phyloP scores from a whole-genome alignment of 2,797 vertebrate species.

The Bryconaethiops microstoma region DNA sequence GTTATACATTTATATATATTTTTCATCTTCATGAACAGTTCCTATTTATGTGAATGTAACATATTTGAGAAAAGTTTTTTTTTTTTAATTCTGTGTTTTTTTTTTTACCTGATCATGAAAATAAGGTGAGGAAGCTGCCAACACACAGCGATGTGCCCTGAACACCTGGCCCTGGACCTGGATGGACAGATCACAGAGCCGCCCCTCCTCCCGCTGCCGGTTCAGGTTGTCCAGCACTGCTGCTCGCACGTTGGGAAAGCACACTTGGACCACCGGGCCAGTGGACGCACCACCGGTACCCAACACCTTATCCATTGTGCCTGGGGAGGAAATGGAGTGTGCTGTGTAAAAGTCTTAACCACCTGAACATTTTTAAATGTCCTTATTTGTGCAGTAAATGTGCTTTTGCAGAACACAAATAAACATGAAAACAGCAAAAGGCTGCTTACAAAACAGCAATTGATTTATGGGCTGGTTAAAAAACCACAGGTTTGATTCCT shows the following conservation, averaged over 20 bases:
- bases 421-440: too few species aligned
- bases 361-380: too few species aligned
- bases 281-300: slow-evolving; percentile 58
- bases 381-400: too few species aligned
- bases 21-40: too few species aligned
- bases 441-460: too few species aligned
- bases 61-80: too few species aligned
- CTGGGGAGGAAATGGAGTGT: background rate
- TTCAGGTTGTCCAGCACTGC: slow-evolving; percentile 90
- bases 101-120: slow-evolving; percentile 89
- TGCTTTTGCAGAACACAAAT: too few species aligned
- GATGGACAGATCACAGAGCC: slow-evolving; percentile 91
- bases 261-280: slow-evolving; percentile 83
- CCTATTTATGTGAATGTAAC: background rate
- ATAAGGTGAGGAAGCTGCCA: slow-evolving; percentile 92
- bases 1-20: too few species aligned
- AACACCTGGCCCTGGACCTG: slow-evolving; percentile 91
- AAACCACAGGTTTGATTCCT: too few species aligned
- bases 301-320: slow-evolving; percentile 72
- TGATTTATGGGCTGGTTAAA: too few species aligned
- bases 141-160: slow-evolving; percentile 89
- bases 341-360: background rate
- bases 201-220: slow-evolving; percentile 87
- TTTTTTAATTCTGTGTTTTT: too few species aligned
- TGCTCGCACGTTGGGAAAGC: slow-evolving; percentile 86